These are phyloP conservation scores for Tupaia chinensis DNA, from an alignment of 2,113 vertebrate genomes.

Conservation along the genomic window DNA sequence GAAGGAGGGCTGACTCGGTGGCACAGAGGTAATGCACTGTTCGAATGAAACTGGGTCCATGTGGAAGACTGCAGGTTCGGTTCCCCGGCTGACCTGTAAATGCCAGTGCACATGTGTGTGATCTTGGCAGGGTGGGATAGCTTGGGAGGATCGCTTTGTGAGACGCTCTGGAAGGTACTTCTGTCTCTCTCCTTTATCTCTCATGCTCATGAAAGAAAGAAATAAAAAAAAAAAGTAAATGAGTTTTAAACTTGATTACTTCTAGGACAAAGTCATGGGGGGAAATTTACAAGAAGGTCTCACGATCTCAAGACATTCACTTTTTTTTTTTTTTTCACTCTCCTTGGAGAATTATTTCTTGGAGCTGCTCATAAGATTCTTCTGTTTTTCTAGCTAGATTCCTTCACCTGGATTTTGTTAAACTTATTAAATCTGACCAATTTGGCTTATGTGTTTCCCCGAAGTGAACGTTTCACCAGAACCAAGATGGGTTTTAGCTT, in stretches of 20 bases:
- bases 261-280: not conserved
- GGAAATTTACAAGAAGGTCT: not conserved
- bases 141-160: too few relatives aligned
- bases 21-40: too few relatives aligned
- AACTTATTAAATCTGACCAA: conserved; percentile 62
- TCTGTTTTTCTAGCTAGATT: conserved; percentile 55
- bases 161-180: too few relatives aligned
- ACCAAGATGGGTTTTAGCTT: conserved; percentile 59
- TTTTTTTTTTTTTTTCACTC: too few relatives aligned
- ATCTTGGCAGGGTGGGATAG: too few relatives aligned
- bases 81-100: too few relatives aligned
- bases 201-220: too few relatives aligned
- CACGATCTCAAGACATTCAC: not conserved
- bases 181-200: too few relatives aligned
- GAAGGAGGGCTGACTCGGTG: not conserved
- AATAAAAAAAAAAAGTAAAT: too few relatives aligned
- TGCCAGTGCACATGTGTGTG: too few relatives aligned
- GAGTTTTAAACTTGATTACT: not conserved
- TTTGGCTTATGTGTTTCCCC: conserved; percentile 43
- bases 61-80: too few relatives aligned
- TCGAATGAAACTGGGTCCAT: too few relatives aligned
- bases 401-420: conserved; percentile 77
- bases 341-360: conserved; percentile 47
- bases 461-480: conserved; percentile 46
- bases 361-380: not conserved